Evolutionary conservation across 30 jellyfish, hydroid and myxozoan species (phyloP).

Genomic region (Aurelia aurita complex sp. Pacific): DNA sequence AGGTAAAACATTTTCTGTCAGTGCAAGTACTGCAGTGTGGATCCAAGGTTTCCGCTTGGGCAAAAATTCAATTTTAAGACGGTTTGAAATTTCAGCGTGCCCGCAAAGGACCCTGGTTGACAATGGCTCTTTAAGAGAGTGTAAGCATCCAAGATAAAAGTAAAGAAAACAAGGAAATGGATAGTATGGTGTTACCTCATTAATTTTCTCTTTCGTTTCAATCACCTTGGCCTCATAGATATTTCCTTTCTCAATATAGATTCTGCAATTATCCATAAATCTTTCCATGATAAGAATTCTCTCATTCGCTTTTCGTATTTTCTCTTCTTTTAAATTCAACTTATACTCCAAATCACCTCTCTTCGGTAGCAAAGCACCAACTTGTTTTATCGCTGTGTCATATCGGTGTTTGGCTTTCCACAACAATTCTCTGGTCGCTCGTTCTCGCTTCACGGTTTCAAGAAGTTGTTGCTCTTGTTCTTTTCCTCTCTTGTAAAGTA

Average conservation of each 20-base stretch:
- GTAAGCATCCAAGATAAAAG: too few species aligned
- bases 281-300: constrained; percentile 47
- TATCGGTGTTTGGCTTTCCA: constrained; percentile 39
- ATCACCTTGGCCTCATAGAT: constrained; percentile 36
- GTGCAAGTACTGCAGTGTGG: too few species aligned
- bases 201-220: constrained; percentile 52
- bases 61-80: too few species aligned
- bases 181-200: constrained; percentile 11
- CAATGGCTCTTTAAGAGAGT: too few species aligned
- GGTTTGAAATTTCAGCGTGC: too few species aligned
- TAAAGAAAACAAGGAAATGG: too few species aligned
- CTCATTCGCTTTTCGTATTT: constrained; percentile 22
- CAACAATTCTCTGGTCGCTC: constrained; percentile 33
- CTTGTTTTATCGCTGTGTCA: constrained; percentile 26
- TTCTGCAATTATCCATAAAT: constrained; percentile 39
- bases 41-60: too few species aligned
- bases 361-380: constrained; percentile 47
- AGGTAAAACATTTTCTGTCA: too few species aligned
- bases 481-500: constrained; percentile 54
- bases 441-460: constrained; percentile 46
- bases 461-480: constrained; percentile 48
- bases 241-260: constrained; percentile 59
- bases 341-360: constrained; percentile 21
- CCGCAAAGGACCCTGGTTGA: too few species aligned
- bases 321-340: constrained; percentile 33